phyloP scores from a whole-genome alignment of 2,797 vertebrate species.

The Pipistrellus kuhlii region DNA sequence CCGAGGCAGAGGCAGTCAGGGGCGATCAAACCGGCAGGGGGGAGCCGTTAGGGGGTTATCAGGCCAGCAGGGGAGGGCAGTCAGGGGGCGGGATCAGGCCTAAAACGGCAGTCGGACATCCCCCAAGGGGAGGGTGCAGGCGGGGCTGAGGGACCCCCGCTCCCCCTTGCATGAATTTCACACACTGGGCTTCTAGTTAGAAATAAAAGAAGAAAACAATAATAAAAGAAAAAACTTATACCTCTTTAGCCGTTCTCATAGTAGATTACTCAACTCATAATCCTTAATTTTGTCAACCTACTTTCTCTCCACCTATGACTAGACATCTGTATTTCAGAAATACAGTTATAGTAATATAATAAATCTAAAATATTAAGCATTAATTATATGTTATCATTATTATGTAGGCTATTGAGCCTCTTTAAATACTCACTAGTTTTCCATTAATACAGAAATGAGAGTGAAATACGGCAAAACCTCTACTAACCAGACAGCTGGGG shows the following conservation, averaged over 20 bases:
- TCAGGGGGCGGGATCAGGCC: no score
- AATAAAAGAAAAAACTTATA: not conserved
- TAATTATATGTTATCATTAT: not conserved
- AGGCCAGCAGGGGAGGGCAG: no score
- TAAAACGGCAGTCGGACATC: no score
- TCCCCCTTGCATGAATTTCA: no score
- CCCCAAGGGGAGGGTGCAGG: no score
- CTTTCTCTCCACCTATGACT: not conserved
- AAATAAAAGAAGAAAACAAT: slow-evolving; percentile 22
- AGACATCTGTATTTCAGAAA: slow-evolving; percentile 39
- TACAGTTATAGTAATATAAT: slow-evolving; percentile 27
- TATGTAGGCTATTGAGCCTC: not conserved
- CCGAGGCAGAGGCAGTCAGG: no score
- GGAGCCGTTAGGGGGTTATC: no score
- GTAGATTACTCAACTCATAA: not conserved
- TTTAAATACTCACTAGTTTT: slow-evolving; percentile 52
- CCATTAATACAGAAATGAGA: slow-evolving; percentile 55
- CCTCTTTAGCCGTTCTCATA: slow-evolving; percentile 35
- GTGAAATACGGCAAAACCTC: slow-evolving; percentile 37
- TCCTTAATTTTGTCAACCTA: slow-evolving; percentile 33
- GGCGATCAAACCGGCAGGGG: accelerated
- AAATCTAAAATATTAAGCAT: slow-evolving; percentile 40
- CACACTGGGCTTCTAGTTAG: not conserved
- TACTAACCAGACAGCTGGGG: not conserved
- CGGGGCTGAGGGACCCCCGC: no score